Conservation (phyloP, 2,113 vertebrate genomes). For the Pomatorhinus ruficollis region DNA sequence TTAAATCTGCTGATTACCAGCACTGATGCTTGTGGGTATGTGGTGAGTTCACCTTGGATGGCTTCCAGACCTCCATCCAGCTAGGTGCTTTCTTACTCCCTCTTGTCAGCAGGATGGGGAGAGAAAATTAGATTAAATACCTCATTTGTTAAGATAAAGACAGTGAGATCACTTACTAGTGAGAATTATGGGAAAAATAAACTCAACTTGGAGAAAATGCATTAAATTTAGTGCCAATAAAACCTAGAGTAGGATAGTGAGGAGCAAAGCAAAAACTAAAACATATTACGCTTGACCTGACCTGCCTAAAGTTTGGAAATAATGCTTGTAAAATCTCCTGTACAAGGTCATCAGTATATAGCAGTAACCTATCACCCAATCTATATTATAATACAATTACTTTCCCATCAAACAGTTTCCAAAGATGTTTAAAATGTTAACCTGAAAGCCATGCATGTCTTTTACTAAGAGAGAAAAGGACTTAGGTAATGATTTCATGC, state of each 20-base stretch:
- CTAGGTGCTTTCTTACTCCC: not conserved
- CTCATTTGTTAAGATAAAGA: not conserved
- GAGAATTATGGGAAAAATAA: not conserved
- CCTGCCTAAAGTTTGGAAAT: not conserved
- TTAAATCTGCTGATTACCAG: not conserved
- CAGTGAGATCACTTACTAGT: not conserved
- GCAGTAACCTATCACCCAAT: not conserved
- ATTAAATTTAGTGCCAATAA: not conserved
- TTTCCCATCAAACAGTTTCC: not conserved
- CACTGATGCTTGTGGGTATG: not conserved
- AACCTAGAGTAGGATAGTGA: not conserved
- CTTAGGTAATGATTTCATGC: not conserved
- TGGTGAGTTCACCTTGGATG: not conserved
- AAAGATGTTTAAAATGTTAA: not conserved
- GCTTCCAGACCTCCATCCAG: not conserved
- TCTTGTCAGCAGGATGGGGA: rapidly evolving
- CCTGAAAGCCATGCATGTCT: not conserved
- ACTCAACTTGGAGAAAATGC: not conserved
- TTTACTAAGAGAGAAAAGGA: not conserved
- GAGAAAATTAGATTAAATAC: not conserved
- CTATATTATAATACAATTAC: not conserved
- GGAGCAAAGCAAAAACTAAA: not conserved
- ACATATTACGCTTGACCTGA: not conserved
- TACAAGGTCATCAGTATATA: not conserved
- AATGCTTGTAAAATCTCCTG: not conserved